phyloP scores from a whole-genome alignment of 2,797 vertebrate genomes.

The Chanos chanos region DNA sequence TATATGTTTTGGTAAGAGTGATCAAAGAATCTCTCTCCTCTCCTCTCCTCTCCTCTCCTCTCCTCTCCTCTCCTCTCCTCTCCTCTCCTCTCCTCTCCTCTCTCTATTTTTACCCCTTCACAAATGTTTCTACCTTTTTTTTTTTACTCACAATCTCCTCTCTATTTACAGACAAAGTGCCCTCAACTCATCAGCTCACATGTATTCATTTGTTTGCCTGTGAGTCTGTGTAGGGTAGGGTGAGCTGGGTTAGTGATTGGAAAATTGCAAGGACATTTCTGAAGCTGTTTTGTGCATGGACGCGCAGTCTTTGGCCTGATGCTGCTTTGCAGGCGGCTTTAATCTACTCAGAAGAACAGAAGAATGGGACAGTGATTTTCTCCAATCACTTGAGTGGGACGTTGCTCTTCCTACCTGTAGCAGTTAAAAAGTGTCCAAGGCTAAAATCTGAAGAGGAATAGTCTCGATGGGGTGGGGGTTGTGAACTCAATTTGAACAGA shows the following conservation, averaged over 20 bases:
- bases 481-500: no score
- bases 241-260: conserved; percentile 70
- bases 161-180: conserved; percentile 66
- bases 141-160: conserved; percentile 63
- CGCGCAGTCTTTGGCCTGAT: conserved; percentile 36
- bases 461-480: no score
- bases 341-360: conserved; percentile 21
- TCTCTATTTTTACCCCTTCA: no score
- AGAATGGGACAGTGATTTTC: conserved; percentile 37
- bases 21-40: no score
- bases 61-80: no score
- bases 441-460: no score
- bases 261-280: conserved; percentile 68
- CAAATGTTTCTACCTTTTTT: conserved; percentile 50
- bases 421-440: conserved; percentile 4
- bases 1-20: no score
- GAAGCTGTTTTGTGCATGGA: conserved; percentile 48
- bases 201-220: conserved; percentile 71
- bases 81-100: no score
- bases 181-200: conserved; percentile 63
- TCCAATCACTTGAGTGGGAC: conserved; percentile 42
- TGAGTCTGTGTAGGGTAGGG: conserved; percentile 63
- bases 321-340: conserved; percentile 44
- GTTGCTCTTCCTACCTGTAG: conserved; percentile 29
- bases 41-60: no score